Percentiles rank a stretch among this genome's conserved stretches.
These are phyloP conservation scores for Hippoglossus hippoglossus DNA, from an alignment of 2,797 vertebrate species.

Conservation along the genomic window DNA sequence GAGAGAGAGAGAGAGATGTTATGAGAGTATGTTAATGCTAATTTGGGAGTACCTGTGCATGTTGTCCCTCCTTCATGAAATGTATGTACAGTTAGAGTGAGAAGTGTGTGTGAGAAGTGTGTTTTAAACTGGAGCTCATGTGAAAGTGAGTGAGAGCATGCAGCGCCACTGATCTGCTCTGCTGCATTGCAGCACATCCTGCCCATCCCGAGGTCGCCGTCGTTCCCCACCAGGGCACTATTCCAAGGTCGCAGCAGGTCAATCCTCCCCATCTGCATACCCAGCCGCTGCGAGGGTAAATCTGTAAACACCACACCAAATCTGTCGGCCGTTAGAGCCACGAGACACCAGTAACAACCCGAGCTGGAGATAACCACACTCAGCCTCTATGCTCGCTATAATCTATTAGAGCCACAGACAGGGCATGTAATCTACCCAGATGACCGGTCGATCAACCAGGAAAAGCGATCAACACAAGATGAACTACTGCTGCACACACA, in stretches of 20 bases:
- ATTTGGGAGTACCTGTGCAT: slow-evolving; percentile 37
- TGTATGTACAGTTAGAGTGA: slow-evolving; percentile 31
- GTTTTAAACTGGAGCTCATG: slow-evolving; percentile 10
- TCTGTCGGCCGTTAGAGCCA: slow-evolving; percentile 53
- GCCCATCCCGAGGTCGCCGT: slow-evolving; percentile 74
- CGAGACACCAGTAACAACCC: slow-evolving; percentile 40
- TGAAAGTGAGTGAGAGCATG: slow-evolving; percentile 50
- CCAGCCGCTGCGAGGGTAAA: slow-evolving; percentile 59
- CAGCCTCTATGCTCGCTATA: slow-evolving; percentile 22
- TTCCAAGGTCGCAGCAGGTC: slow-evolving; percentile 81
- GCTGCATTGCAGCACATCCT: slow-evolving; percentile 85
- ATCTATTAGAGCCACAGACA: slow-evolving; percentile 33
- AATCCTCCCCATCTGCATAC: slow-evolving; percentile 79
- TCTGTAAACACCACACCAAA: slow-evolving; percentile 69
- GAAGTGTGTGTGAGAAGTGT: slow-evolving; percentile 10
- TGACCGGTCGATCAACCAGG: slow-evolving; percentile 37
- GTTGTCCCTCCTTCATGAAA: slow-evolving; percentile 15
- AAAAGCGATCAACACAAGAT: slow-evolving; percentile 38
- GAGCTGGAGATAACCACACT: neutral
- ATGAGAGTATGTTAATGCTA: slow-evolving; percentile 20
- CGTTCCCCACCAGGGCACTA: slow-evolving; percentile 69
- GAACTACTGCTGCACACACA: slow-evolving; percentile 22
- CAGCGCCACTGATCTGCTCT: slow-evolving; percentile 76
- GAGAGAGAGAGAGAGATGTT: neutral
- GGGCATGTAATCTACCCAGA: slow-evolving; percentile 50